Conservation (phyloP, 2,888 invertebrate genomes). For the Drosophila rellima region DNA sequence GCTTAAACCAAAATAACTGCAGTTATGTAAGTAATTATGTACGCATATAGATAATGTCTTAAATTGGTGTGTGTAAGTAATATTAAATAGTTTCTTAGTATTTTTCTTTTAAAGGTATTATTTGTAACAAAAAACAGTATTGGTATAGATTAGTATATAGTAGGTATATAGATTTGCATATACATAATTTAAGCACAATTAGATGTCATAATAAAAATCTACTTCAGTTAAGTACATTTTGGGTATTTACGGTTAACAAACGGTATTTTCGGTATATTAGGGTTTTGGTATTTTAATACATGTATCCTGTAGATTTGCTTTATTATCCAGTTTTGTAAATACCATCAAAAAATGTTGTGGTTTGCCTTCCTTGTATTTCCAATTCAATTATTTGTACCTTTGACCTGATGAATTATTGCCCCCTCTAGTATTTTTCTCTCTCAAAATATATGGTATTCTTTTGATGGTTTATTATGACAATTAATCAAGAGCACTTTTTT, state of each 20-base stretch:
- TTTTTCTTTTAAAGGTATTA: slow-evolving; percentile 6
- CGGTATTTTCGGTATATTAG: slow-evolving; percentile 19
- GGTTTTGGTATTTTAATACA: slow-evolving; percentile 23
- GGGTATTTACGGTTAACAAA: slow-evolving; percentile 30
- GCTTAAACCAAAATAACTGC: slow-evolving; percentile 48
- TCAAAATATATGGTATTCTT: slow-evolving; percentile 33
- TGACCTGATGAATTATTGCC: slow-evolving; percentile 53
- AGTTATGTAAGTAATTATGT: slow-evolving; percentile 34
- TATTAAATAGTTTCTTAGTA: slow-evolving; percentile 45
- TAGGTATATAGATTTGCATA: slow-evolving; percentile 37
- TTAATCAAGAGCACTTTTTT: slow-evolving; percentile 50
- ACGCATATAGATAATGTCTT: slow-evolving; percentile 72
- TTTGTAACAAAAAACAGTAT: slow-evolving; percentile 44
- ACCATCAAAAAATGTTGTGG: slow-evolving; percentile 62
- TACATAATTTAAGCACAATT: slow-evolving; percentile 70
- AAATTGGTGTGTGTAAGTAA: slow-evolving; percentile 33
- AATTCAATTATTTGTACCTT: slow-evolving; percentile 69
- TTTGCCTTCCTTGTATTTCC: slow-evolving; percentile 44
- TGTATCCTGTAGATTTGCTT: slow-evolving; percentile 25
- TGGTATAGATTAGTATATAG: slow-evolving; percentile 30
- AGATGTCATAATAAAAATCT: slow-evolving; percentile 75
- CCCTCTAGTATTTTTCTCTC: slow-evolving; percentile 31
- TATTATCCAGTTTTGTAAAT: slow-evolving; percentile 59
- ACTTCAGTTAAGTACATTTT: slow-evolving; percentile 50
- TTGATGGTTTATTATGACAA: slow-evolving; percentile 22